phyloP scores from a whole-genome alignment of 2,888 invertebrate genomes.

The Dascillus cervinus region DNA sequence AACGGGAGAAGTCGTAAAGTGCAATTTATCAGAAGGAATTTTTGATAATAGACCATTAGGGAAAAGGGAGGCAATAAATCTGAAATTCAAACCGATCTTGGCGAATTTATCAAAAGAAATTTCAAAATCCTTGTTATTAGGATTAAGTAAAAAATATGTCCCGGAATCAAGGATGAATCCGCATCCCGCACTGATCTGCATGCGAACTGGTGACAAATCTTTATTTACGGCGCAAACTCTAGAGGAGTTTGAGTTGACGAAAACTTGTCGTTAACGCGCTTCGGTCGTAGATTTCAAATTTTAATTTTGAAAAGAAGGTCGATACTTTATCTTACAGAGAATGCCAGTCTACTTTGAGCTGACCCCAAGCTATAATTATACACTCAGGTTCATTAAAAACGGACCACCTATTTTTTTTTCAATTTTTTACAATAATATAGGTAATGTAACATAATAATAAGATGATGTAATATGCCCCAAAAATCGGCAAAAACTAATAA shows the following conservation, averaged over 20 bases:
- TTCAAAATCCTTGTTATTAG: conserved; percentile 27
- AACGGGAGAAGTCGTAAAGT: no score
- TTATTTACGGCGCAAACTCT: conserved; percentile 20
- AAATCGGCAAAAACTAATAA: no score
- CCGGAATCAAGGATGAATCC: conserved; percentile 23
- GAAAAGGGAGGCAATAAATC: conserved; percentile 18
- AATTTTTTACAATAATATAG: no score
- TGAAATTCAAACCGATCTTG: conserved; percentile 20
- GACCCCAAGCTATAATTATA: no score
- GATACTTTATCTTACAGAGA: no score
- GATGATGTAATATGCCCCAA: no score
- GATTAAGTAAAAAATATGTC: conserved; percentile 31
- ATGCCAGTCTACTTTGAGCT: no score
- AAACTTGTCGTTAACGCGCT: conserved; percentile 13
- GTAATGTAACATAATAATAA: no score
- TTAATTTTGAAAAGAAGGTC: no score
- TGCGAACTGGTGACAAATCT: conserved; percentile 21
- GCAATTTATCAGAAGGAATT: conserved; percentile 1
- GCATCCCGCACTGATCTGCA: conserved; percentile 21
- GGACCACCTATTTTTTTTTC: no score
- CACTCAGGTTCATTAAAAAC: no score
- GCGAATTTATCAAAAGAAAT: conserved; percentile 25
- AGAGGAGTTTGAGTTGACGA: conserved; percentile 12
- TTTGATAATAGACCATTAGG: conserved; percentile 17
- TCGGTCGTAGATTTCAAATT: no score